phyloP scores from a whole-genome alignment of 1,140 invertebrate genomes.

The Thaumatotibia leucotreta region DNA sequence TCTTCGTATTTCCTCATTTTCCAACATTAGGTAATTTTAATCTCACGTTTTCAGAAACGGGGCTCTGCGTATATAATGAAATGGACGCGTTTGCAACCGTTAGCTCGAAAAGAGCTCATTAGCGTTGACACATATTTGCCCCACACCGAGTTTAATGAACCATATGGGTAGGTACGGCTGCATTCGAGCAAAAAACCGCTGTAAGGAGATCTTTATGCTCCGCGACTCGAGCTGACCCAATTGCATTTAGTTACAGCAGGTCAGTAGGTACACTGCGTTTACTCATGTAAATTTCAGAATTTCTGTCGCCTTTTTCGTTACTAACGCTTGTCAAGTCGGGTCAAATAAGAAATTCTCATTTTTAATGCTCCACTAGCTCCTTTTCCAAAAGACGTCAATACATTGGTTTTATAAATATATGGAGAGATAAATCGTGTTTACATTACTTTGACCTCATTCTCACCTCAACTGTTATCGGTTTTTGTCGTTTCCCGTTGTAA shows the following conservation, averaged over 20 bases:
- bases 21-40: neutral
- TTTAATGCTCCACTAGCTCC: neutral
- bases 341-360: neutral
- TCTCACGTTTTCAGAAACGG: neutral
- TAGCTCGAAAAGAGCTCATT: neutral
- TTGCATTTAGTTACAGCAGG: neutral
- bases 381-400: too few relatives aligned
- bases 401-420: neutral
- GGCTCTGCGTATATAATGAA: neutral
- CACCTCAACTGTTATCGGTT: neutral
- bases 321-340: neutral
- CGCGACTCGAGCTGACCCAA: conserved; percentile 2
- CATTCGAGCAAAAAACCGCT: neutral
- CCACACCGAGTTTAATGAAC: conserved; percentile 9
- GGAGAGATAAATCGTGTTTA: neutral
- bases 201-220: neutral
- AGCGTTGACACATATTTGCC: conserved; percentile 8
- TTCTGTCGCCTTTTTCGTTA: neutral
- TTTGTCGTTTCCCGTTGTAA: neutral
- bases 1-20: neutral
- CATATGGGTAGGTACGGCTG: neutral
- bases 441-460: neutral
- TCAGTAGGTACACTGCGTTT: neutral
- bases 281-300: conserved; percentile 1
- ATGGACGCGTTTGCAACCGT: neutral